Conservation (phyloP, 2,888 invertebrate genomes). For the Caenorhabditis drosophilae region DNA sequence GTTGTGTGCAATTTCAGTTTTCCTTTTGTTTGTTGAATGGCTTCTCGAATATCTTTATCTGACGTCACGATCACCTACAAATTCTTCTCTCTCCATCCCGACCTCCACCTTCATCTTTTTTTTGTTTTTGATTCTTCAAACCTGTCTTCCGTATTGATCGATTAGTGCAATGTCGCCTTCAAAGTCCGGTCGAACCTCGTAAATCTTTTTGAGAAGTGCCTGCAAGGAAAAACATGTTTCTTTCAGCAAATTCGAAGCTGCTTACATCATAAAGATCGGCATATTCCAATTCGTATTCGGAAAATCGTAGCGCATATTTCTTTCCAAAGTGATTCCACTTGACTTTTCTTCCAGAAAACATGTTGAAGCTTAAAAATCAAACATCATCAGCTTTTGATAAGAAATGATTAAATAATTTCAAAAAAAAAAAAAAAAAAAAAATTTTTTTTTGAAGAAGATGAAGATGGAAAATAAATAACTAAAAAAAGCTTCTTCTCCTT, state of each 20-base stretch:
- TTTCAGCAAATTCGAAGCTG: no score
- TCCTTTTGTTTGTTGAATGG: constrained; percentile 51
- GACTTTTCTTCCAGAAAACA: constrained; percentile 62
- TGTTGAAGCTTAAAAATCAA: constrained; percentile 56
- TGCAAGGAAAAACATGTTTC: constrained; percentile 34
- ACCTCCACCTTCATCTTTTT: no score
- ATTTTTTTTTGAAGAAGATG: no score
- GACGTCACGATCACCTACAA: constrained; percentile 52
- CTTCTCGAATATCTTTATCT: constrained; percentile 59
- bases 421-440: no score
- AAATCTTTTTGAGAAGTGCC: constrained; percentile 61
- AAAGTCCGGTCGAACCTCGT: constrained; percentile 60
- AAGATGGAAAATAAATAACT: no score
- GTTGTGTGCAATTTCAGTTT: constrained; percentile 62
- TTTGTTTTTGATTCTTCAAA: no score
- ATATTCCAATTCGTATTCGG: constrained; percentile 64
- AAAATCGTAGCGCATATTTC: constrained; percentile 58
- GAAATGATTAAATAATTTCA: no score
- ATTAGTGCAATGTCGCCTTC: constrained; percentile 65
- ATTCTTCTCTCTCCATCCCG: no score
- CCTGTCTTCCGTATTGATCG: constrained; percentile 62
- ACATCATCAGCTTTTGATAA: no score
- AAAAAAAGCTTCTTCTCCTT: no score
- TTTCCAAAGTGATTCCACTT: constrained; percentile 67
- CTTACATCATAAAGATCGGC: constrained; percentile 61